Conservation (phyloP, 2,888 invertebrate species). For the Entomobrya multifasciata region DNA sequence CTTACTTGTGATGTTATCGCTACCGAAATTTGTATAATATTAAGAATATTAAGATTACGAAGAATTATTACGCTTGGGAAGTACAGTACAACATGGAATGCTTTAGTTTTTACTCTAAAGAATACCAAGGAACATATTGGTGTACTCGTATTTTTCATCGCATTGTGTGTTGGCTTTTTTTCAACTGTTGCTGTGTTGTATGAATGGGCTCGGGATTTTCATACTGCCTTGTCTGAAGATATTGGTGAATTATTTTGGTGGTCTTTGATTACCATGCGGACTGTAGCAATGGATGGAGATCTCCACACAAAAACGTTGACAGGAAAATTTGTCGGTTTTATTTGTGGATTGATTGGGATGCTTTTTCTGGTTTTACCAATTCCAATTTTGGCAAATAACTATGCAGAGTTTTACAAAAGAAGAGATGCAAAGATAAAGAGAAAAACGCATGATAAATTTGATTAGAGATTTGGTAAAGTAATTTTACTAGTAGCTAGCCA, state of each 20-base stretch:
- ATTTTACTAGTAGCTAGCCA: too few species aligned
- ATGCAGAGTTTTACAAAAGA: conserved; percentile 1
- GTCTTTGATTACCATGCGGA: conserved; percentile 1
- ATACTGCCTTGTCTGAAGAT: background rate
- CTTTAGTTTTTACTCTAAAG: background rate
- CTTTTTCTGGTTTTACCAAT: conserved; percentile 5
- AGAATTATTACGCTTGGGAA: conserved; percentile 1
- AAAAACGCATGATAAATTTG: too few species aligned
- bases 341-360: conserved; percentile 5
- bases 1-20: too few species aligned
- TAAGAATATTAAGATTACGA: background rate
- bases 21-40: background rate
- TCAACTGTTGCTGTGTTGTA: background rate
- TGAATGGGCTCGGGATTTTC: background rate
- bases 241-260: conserved; percentile 5
- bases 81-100: background rate
- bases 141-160: background rate
- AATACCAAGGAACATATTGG: background rate
- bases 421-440: too few species aligned
- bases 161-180: background rate
- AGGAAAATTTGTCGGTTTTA: background rate
- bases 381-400: conserved; percentile 14
- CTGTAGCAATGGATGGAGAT: background rate
- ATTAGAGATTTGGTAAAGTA: too few species aligned
- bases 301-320: background rate